Evolutionary conservation across 2,888 invertebrate species (phyloP).

Genomic region (Exocentrus adspersus): DNA sequence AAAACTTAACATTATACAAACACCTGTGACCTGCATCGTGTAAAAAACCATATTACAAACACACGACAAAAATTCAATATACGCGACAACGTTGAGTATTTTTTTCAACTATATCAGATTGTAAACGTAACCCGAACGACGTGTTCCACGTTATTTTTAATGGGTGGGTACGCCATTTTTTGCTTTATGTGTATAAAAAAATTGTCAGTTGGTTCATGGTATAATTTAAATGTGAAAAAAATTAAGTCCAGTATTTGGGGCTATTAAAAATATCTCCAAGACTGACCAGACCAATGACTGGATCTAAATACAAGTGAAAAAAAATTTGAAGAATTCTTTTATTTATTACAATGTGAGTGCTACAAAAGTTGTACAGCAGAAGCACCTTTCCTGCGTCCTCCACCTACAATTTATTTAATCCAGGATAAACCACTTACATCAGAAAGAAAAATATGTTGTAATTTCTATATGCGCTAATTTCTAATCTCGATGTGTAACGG

Average conservation of each 20-base stretch:
- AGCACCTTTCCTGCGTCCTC: background rate
- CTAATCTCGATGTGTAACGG: slow-evolving; percentile 4
- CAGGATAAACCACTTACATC: slow-evolving; percentile 18
- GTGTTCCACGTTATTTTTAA: background rate
- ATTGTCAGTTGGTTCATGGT: too few species aligned
- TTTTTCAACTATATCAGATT: slow-evolving; percentile 1
- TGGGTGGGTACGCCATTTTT: too few species aligned
- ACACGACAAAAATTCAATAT: slow-evolving; percentile 5
- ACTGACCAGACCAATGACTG: too few species aligned
- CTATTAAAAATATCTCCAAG: too few species aligned
- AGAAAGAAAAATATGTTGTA: slow-evolving; percentile 22
- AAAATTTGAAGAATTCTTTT: too few species aligned
- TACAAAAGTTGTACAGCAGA: background rate
- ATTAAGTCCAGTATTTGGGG: too few species aligned
- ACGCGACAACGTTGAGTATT: background rate
- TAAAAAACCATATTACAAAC: slow-evolving; percentile 17
- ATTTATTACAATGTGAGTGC: too few species aligned
- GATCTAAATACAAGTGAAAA: too few species aligned
- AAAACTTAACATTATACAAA: slow-evolving; percentile 28
- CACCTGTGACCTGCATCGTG: slow-evolving; percentile 6
- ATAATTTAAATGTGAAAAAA: too few species aligned
- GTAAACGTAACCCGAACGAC: background rate
- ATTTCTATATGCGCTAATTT: slow-evolving; percentile 17
- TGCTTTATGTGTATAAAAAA: too few species aligned
- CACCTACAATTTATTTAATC: slow-evolving; percentile 16